Evolutionary conservation across 2,888 invertebrate genomes (phyloP), one percentile per base, ranked within the genome.

Genomic region (Oligia strigilis): DNA sequence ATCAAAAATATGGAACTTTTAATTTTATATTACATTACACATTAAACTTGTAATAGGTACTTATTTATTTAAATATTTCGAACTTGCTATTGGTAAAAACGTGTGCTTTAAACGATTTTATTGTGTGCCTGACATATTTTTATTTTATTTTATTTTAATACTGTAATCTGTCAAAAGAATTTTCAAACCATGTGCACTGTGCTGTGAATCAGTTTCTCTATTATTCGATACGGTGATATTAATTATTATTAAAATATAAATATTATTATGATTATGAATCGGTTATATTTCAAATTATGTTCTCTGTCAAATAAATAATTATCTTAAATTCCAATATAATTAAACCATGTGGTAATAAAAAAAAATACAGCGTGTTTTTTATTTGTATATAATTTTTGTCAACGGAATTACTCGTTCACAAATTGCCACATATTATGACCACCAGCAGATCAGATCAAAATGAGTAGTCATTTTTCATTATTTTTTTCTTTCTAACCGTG

Each of bases 151-250:
- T 75, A 76, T 79, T 83, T 83, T 77, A 81, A 80, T 83, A 83
- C 67, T 86, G 83, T 83, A 79, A 72, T 75, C 76, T 49, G 72
- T 79, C 52, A 79, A 85, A 87, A 84, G 36, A 81, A 83, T 80
- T 80, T 81, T 80, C 66, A 82, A 86, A 90, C 67, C 69, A 72
- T 83, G 89, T 89, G 89, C 90, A 78, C 58, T 83, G 90, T 89
- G 89, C 89, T 79, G 72, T 80, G 69, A 84, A 84, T 85, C 75
- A 60, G 73, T 82, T 85, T 80, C 23, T 78, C 75, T 88, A 91
- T 87, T 80, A 83, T 81, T 76, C 55, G 55, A 88, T 81, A 88
- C 58, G 52, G 80, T 87, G 65, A 89, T 88, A 87, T 85, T 76
- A 77, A 71, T 75, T 75, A 72, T 66, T 66, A 78, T 82, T 79